These are phyloP conservation scores for Leuciscus waleckii DNA, from an alignment of 2,797 vertebrate genomes.

Conservation along the genomic window DNA sequence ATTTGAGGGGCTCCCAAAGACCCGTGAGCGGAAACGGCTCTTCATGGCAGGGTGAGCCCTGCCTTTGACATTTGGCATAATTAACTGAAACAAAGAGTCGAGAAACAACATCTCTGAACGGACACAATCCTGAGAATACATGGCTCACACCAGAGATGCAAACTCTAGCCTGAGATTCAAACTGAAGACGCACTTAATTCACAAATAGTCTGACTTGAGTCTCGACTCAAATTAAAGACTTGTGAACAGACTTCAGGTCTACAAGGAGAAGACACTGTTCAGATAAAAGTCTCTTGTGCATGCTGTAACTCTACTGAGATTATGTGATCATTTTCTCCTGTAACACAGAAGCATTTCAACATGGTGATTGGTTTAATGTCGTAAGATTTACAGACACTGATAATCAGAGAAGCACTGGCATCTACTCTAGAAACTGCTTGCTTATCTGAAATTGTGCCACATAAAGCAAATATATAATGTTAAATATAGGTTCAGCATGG, in stretches of 20 bases:
- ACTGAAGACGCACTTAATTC: not conserved
- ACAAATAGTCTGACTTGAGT: not conserved
- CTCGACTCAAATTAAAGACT: not conserved
- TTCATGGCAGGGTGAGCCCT: conserved; percentile 54
- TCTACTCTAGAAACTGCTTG: not conserved
- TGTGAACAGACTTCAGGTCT: not conserved
- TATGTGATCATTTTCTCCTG: not conserved
- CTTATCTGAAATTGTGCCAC: not conserved
- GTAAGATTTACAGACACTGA: not conserved
- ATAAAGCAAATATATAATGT: conserved; percentile 1
- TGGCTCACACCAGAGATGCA: not conserved
- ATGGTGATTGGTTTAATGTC: not conserved
- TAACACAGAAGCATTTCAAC: not conserved
- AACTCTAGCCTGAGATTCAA: not conserved
- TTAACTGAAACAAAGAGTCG: conserved; percentile 32
- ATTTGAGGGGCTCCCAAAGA: conserved; percentile 65
- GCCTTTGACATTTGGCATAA: conserved; percentile 64
- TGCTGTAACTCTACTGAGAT: conserved; percentile 2
- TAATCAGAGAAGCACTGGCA: not conserved
- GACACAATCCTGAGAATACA: not conserved
- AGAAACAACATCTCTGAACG: not conserved
- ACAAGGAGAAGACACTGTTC: not conserved
- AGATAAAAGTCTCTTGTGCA: not conserved
- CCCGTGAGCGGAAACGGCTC: conserved; percentile 57
- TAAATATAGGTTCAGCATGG: not conserved